A percentile compares a stretch with the other conserved stretches of the same genome.
These are phyloP conservation scores for Drosophila neotestacea DNA, from an alignment of 2,888 invertebrate genomes.

Conservation along the genomic window DNA sequence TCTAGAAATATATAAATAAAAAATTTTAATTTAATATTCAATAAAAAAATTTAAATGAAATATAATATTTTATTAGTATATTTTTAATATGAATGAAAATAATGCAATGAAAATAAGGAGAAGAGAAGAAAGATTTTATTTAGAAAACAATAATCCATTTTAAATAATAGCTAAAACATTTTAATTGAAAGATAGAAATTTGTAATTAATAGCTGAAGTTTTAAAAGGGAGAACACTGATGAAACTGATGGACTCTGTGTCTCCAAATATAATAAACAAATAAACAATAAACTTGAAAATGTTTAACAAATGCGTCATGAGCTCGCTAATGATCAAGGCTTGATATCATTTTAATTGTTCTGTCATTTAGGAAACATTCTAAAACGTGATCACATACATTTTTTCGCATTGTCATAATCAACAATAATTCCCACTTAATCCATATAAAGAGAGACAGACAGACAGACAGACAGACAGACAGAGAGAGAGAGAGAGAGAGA, in stretches of 20 bases:
- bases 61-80: too few relatives aligned
- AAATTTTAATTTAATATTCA: not conserved
- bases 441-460: not conserved
- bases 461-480: too few relatives aligned
- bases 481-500: not conserved
- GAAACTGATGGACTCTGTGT: not conserved
- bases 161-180: not conserved
- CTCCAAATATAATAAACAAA: not conserved
- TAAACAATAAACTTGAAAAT: not conserved
- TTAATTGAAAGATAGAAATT: not conserved
- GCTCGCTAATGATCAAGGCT: conserved; percentile 42
- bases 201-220: not conserved
- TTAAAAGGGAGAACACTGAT: too few relatives aligned
- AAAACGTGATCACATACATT: conserved; percentile 54
- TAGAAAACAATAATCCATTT: too few relatives aligned
- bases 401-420: conserved; percentile 55
- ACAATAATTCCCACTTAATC: conserved; percentile 37
- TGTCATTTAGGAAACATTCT: conserved; percentile 51
- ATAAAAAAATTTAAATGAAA: not conserved
- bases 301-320: conserved; percentile 23
- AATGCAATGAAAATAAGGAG: too few relatives aligned
- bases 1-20: too few relatives aligned
- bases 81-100: too few relatives aligned
- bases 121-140: too few relatives aligned
- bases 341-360: conserved; percentile 59